A percentile compares a stretch with the other conserved stretches of the same genome.
phyloP scores from a whole-genome alignment of 2,888 invertebrate species.

The Nemurella pictetii region DNA sequence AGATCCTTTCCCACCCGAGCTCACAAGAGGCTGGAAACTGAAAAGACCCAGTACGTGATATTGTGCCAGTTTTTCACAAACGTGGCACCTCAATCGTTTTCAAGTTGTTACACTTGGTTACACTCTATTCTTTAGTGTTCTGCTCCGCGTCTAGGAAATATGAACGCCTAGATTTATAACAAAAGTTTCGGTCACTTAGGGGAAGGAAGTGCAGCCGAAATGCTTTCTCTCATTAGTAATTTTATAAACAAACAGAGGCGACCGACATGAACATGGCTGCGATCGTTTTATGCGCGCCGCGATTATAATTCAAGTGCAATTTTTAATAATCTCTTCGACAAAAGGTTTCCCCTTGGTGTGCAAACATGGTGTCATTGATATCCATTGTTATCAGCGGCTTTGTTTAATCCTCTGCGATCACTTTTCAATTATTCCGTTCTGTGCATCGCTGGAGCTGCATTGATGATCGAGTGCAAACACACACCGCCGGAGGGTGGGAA shows the following conservation, averaged over 20 bases:
- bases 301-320: neutral
- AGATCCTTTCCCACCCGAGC: neutral
- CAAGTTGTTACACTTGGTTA: too few relatives aligned
- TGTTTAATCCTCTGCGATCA: slow-evolving; percentile 35
- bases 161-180: neutral
- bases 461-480: slow-evolving; percentile 3
- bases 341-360: slow-evolving; percentile 1
- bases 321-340: neutral
- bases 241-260: neutral
- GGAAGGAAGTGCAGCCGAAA: neutral
- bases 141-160: too few relatives aligned
- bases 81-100: neutral
- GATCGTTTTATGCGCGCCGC: neutral
- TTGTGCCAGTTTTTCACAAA: too few relatives aligned
- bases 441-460: slow-evolving; percentile 4
- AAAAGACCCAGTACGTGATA: neutral
- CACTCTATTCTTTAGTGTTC: too few relatives aligned
- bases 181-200: neutral
- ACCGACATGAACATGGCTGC: neutral
- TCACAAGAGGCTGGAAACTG: neutral
- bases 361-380: slow-evolving; percentile 21
- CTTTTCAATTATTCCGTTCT: slow-evolving; percentile 35
- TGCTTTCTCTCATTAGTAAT: neutral
- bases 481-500: neutral
- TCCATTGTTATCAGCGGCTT: neutral